Evolutionary conservation across 1,140 invertebrate genomes (phyloP).

Genomic region (Bicyclus anynana): DNA sequence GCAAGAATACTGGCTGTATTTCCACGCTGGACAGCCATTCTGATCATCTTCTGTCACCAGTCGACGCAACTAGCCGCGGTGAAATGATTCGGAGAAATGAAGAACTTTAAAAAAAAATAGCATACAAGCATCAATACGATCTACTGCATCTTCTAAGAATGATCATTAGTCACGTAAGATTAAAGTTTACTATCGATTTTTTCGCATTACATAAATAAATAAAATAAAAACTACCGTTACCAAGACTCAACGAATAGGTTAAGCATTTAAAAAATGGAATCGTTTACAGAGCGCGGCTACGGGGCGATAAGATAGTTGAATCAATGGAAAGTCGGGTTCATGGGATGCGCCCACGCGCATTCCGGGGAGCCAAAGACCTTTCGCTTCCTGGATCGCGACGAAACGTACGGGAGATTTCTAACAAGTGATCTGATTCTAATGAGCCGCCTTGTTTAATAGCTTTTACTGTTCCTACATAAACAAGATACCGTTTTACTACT

Average conservation of each 20-base stretch:
- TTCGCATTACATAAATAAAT: no score
- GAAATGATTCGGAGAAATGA: no score
- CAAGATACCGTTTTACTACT: background rate
- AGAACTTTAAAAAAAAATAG: no score
- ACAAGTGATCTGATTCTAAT: constrained; percentile 21
- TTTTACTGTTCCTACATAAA: background rate
- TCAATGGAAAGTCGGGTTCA: constrained; percentile 63
- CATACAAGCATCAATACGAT: no score
- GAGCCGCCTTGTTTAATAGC: background rate
- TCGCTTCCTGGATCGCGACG: constrained; percentile 60
- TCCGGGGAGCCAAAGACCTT: constrained; percentile 71
- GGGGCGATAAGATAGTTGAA: constrained; percentile 70
- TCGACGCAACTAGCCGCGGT: no score
- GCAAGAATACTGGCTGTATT: no score
- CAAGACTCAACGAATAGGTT: background rate
- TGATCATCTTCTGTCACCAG: no score
- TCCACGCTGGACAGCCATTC: no score
- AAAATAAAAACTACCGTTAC: background rate
- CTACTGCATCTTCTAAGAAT: no score
- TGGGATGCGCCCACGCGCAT: constrained; percentile 60
- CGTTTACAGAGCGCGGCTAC: constrained; percentile 46
- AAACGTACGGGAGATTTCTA: constrained; percentile 30
- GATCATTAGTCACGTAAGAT: no score
- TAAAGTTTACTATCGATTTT: no score
- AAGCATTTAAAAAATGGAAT: constrained; percentile 10